These are phyloP conservation scores for Periophthalmus magnuspinnatus DNA, from an alignment of 2,797 vertebrate genomes.

Conservation along the genomic window DNA sequence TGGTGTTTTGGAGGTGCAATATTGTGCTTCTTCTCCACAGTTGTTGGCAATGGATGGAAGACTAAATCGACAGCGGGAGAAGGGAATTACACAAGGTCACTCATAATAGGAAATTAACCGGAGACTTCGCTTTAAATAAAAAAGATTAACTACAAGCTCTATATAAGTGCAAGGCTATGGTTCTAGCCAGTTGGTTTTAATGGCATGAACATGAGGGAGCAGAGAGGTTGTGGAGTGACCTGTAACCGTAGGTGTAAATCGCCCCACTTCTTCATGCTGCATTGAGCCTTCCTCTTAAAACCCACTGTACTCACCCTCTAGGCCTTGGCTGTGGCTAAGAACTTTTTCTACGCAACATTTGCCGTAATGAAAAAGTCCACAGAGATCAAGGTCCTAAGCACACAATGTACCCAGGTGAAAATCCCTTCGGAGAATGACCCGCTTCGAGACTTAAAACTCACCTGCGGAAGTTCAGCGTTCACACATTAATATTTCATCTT, in stretches of 20 bases:
- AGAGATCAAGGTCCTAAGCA: conserved; percentile 49
- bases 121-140: neutral
- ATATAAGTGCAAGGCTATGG: conserved; percentile 13
- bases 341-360: conserved; percentile 36
- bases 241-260: conserved; percentile 38
- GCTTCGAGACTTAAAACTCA: conserved; percentile 34
- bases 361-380: conserved; percentile 44
- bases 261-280: conserved; percentile 33
- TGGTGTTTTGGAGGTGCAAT: neutral
- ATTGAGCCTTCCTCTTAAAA: conserved; percentile 37
- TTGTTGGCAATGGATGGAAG: neutral
- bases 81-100: neutral
- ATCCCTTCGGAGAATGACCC: conserved; percentile 17
- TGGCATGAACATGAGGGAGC: conserved; percentile 2
- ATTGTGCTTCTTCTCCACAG: neutral
- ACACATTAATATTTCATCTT: conserved; percentile 35
- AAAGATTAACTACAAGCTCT: neutral
- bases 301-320: conserved; percentile 32
- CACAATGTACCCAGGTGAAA: conserved; percentile 29
- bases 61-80: neutral
- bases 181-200: conserved; percentile 15
- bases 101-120: neutral
- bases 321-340: conserved; percentile 22
- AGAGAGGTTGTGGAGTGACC: conserved; percentile 27
- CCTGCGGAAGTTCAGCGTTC: conserved; percentile 35